These are phyloP conservation scores for Ceratoteleas bidentatus DNA, from an alignment of 1,140 invertebrate species.

Conservation along the genomic window DNA sequence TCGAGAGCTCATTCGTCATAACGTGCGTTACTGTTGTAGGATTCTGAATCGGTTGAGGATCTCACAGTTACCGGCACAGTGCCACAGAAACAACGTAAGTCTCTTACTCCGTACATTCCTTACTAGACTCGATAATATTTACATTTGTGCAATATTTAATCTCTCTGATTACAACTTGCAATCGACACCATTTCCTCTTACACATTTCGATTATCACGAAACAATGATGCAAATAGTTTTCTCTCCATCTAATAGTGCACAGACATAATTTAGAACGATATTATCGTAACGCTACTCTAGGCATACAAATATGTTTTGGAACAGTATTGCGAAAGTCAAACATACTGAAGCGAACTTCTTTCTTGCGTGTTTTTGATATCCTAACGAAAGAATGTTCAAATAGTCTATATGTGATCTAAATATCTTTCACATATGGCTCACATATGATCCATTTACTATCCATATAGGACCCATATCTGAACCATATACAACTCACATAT, in stretches of 20 bases:
- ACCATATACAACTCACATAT: too few relatives aligned
- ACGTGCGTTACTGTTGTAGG: conserved; percentile 77
- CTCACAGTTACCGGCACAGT: conserved; percentile 71
- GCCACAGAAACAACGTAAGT: conserved; percentile 76
- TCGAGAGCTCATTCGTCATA: conserved; percentile 35
- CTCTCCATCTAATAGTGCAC: too few relatives aligned
- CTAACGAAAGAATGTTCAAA: neutral
- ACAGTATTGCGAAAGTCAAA: too few relatives aligned
- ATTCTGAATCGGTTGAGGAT: conserved; percentile 85
- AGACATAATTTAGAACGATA: too few relatives aligned
- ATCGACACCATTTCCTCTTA: neutral
- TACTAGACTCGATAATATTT: neutral
- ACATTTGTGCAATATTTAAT: conserved; percentile 4
- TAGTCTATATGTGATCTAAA: neutral
- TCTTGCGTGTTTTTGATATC: too few relatives aligned
- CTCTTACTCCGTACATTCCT: neutral
- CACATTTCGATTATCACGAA: neutral
- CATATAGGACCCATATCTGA: too few relatives aligned
- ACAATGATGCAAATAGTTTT: conserved; percentile 33
- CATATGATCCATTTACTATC: neutral
- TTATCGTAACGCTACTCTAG: too few relatives aligned
- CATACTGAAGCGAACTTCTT: too few relatives aligned
- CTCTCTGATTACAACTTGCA: neutral
- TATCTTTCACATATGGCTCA: neutral
- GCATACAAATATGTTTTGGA: too few relatives aligned